Evolutionary conservation across 2,888 invertebrate genomes (phyloP).

Genomic region (Brachyopa scutellaris): DNA sequence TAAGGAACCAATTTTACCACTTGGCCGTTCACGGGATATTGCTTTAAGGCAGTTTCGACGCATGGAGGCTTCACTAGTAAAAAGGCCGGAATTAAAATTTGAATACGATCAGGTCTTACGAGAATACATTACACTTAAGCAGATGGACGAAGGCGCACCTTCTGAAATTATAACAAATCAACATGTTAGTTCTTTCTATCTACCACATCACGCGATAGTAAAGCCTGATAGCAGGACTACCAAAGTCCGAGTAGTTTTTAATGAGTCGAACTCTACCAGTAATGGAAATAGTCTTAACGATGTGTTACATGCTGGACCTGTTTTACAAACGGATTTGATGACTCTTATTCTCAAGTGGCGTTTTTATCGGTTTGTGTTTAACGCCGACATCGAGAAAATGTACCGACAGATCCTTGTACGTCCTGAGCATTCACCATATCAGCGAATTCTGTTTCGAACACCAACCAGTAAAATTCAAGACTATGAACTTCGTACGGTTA

Average conservation of each 20-base stretch:
- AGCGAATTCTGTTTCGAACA: no score
- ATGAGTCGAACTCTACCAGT: slow-evolving; percentile 67
- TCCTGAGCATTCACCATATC: slow-evolving; percentile 32
- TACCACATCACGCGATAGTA: slow-evolving; percentile 8
- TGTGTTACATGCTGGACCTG: slow-evolving; percentile 68
- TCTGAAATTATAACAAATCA: background rate
- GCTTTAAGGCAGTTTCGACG: background rate
- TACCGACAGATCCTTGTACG: slow-evolving; percentile 72
- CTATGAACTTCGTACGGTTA: slow-evolving; percentile 37
- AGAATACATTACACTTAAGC: slow-evolving; percentile 20
- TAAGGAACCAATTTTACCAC: background rate
- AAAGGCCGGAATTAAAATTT: background rate
- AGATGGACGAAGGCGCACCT: background rate
- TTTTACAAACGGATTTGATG: slow-evolving; percentile 73
- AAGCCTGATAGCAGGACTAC: slow-evolving; percentile 49
- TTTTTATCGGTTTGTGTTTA: slow-evolving; percentile 65
- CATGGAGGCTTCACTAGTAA: background rate
- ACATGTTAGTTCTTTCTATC: background rate
- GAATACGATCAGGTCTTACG: slow-evolving; percentile 10
- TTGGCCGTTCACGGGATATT: background rate
- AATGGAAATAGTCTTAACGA: slow-evolving; percentile 64
- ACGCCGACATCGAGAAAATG: slow-evolving; percentile 74
- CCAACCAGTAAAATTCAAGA: background rate
- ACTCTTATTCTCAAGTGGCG: slow-evolving; percentile 69
- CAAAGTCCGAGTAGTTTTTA: slow-evolving; percentile 73